Evolutionary conservation across 2,113 vertebrate species (phyloP), one percentile per base, ranked within the genome.

Genomic region (Orycteropus afer): DNA sequence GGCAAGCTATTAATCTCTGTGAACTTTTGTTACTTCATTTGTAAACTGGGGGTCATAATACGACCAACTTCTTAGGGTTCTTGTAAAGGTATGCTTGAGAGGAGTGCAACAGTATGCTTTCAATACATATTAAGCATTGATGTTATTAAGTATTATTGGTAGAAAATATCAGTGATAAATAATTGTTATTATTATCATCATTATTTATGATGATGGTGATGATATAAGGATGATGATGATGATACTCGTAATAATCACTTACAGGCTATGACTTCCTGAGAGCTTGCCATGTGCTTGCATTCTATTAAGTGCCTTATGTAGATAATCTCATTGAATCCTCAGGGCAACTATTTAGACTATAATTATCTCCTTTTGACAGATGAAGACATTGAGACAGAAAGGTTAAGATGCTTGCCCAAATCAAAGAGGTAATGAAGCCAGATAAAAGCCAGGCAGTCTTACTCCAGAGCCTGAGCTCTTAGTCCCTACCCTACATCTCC

Each of bases 341-440:
- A 15, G 42, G 27, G 12, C 11, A 45, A 61, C 53, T 49, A 18
- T 65, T 80, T 85, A 76, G 29, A 82, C 42, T 76, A 22, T 32
- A 47, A 79, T 53, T 29, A 59, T 85, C 40, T 88, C 51, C 49
- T 74, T 90, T 34, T 74, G 78, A 83, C 0, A 7, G 61, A 81
- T 82, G 53, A 95, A 89, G 61, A 69, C 37, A 57, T 2, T 61
- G 59, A 80, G 65, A 55, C 42, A 65, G n/a, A 76, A 80, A 93
- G 71, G 63, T 90, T 84, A 84, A 80, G 40, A 32, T 67, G 80
- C 57, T 74, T 85, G 42, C 34, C 63, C 13, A 78, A 79, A 78
- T 87, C 71, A 85, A 47, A 96, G 86, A 96, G 42, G 40, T 32
- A 77, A 69, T 13, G 32, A 73, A 61, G 42, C 37, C 67, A 55